Conservation (phyloP, 2,888 invertebrate genomes). For the Yponomeuta plumbellus region DNA sequence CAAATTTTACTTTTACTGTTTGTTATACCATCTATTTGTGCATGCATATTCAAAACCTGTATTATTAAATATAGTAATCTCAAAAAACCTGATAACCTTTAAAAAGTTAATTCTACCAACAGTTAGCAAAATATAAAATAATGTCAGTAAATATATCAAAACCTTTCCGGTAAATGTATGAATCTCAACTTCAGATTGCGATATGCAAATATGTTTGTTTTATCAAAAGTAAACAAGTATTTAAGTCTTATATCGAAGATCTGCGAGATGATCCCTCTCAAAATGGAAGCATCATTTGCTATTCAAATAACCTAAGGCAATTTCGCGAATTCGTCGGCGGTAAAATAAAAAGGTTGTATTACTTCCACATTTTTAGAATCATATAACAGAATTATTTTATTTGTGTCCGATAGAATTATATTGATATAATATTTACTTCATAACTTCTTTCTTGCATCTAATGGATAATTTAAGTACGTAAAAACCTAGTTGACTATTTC, state of each 20-base stretch:
- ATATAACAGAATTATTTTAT: no score
- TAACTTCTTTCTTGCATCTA: no score
- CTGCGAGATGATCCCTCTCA: slow-evolving; percentile 51
- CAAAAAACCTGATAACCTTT: no score
- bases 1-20: no score
- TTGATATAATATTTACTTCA: no score
- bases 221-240: slow-evolving; percentile 53
- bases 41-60: no score
- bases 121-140: neutral
- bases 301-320: slow-evolving; percentile 62
- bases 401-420: no score
- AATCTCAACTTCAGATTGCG: slow-evolving; percentile 42
- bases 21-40: no score
- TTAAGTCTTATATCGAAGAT: slow-evolving; percentile 58
- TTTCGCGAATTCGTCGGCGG: neutral
- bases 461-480: no score
- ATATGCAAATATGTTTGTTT: slow-evolving; percentile 73
- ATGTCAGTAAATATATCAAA: slow-evolving; percentile 43
- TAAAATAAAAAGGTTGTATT: neutral
- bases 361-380: neutral
- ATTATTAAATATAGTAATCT: no score
- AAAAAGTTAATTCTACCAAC: no score
- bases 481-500: no score
- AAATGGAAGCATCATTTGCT: slow-evolving; percentile 67
- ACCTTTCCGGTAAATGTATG: slow-evolving; percentile 17